Evolutionary conservation across 2,888 invertebrate genomes (phyloP), one percentile per base, ranked within the genome.

Genomic region (Melangyna quadrimaculata): DNA sequence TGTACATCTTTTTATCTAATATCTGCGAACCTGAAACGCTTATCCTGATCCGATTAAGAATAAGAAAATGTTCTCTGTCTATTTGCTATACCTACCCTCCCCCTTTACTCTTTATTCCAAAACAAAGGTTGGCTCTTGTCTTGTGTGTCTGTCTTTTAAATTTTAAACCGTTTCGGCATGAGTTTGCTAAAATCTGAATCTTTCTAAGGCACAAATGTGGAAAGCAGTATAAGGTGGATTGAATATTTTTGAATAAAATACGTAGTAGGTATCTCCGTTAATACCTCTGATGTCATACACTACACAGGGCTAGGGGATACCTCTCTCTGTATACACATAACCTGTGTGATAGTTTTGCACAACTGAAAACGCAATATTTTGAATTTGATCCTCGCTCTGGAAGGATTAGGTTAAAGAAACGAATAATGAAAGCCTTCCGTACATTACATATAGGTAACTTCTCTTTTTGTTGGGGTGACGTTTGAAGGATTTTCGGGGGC

Each of bases 11-110:
- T n/a, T 65, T 72, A 59, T 37, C 29, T 70, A 63, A 57, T 78
- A 27, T 63, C 61, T 63, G 65, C 37, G 67, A 69, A 77, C 59
- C 77, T 72, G 57, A 81, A 78, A 55, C 75, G 88, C 88, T 88
- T 87, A 88, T 88, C 88, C 88, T 88, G 86, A 88, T 88, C 88
- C 88, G 88, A 88, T 88, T 88, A 88, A 80, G 86, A 86, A 88
- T 86, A 81, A 81, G 84, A 77, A 84, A 75, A 79, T 75, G 43
- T 59, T 71, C 70, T 43, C 55, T 43, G 7, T 48, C 6, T 48
- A 24, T 51, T n/a, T 24, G 51, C 32, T 71, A 32, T 55, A 19
- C 6, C n/a, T 12, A 29, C 35, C 29, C 48, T 32, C n/a, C n/a
- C n/a, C n/a, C n/a, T n/a, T n/a, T n/a, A n/a, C n/a, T n/a, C n/a